These are phyloP conservation scores for Malaclemys terrapin DNA, from an alignment of 2,113 vertebrate species.

Conservation along the genomic window DNA sequence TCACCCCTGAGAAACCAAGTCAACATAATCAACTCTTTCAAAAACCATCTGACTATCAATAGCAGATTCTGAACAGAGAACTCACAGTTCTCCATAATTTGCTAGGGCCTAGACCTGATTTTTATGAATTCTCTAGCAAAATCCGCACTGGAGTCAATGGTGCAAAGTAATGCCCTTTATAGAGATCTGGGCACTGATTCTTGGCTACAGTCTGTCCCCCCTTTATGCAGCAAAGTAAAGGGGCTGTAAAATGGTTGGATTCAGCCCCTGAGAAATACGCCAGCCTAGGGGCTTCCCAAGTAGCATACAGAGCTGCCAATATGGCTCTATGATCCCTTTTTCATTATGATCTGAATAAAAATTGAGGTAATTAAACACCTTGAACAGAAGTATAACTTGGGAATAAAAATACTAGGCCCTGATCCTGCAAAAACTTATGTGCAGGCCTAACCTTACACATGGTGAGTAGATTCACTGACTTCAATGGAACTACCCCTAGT, in stretches of 20 bases:
- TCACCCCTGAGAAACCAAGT: not conserved
- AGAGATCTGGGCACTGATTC: not conserved
- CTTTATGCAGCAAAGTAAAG: not conserved
- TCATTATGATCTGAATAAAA: not conserved
- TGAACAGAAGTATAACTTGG: not conserved
- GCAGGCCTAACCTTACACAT: not conserved
- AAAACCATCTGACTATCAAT: not conserved
- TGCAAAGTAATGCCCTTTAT: not conserved
- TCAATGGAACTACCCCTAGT: not conserved
- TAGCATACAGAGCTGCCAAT: not conserved
- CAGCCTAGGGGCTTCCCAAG: accelerated
- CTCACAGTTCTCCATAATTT: not conserved
- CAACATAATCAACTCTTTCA: not conserved
- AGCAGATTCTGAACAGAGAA: not conserved
- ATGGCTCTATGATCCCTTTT: not conserved
- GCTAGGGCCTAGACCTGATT: not conserved
- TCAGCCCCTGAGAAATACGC: not conserved
- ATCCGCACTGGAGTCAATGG: not conserved
- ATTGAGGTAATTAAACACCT: not conserved
- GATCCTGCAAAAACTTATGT: not conserved
- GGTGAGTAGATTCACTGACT: conserved; percentile 26
- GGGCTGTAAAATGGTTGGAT: not conserved
- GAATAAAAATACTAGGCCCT: not conserved
- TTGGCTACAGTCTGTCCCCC: not conserved
- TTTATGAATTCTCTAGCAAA: conserved; percentile 19